Conservation (phyloP, 2,113 vertebrate species). For the Lanius ludovicianus region DNA sequence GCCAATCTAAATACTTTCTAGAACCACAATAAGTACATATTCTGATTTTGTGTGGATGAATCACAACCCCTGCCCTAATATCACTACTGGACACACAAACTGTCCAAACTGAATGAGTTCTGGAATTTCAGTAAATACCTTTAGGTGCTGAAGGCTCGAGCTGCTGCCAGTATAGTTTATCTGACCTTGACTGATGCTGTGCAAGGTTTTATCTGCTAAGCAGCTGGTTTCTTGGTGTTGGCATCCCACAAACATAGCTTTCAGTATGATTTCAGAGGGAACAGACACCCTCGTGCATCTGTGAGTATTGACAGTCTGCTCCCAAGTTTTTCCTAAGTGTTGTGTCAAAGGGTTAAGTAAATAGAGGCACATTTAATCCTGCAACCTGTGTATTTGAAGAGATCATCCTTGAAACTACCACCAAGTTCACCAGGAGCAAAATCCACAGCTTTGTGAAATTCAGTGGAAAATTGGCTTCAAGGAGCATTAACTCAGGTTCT, state of each 20-base stretch:
- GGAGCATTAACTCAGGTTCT: slow-evolving; percentile 44
- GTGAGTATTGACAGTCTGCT: accelerated
- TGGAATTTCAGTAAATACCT: not conserved
- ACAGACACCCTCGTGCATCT: not conserved
- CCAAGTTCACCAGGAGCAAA: not conserved
- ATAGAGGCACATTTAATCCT: not conserved
- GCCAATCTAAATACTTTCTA: not conserved
- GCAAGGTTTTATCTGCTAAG: not conserved
- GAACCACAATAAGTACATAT: not conserved
- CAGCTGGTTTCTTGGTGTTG: not conserved
- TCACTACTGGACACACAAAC: not conserved
- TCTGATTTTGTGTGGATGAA: not conserved
- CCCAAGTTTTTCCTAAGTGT: not conserved
- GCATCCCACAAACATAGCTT: not conserved
- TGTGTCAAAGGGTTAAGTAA: not conserved
- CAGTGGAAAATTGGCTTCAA: slow-evolving; percentile 58
- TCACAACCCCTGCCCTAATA: not conserved
- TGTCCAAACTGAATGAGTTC: not conserved
- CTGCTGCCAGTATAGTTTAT: not conserved
- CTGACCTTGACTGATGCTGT: not conserved
- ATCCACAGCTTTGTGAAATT: slow-evolving; percentile 50
- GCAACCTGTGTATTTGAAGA: not conserved
- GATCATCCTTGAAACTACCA: not conserved
- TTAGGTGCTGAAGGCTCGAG: not conserved
- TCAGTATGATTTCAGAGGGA: not conserved